Conservation (phyloP, 2,797 vertebrate genomes). For the Ciconia nigra region DNA sequence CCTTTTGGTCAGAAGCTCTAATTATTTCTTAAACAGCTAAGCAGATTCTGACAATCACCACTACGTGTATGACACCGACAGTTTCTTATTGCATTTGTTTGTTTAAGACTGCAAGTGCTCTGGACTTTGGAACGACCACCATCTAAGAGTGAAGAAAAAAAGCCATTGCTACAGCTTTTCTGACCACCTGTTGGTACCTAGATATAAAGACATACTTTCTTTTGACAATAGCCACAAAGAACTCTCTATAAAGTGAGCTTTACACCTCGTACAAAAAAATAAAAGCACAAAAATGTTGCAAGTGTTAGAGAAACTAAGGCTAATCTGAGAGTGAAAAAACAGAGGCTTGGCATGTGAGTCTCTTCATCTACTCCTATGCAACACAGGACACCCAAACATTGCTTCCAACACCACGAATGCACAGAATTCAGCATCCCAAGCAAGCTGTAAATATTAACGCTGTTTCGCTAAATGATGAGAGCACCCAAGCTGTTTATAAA, state of each 20-base stretch:
- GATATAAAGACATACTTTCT: not conserved
- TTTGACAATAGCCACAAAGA: not conserved
- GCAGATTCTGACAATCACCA: no score
- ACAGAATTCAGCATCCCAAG: not conserved
- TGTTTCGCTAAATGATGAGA: fast-evolving
- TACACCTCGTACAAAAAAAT: not conserved
- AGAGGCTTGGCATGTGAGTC: fast-evolving
- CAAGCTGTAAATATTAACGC: fast-evolving
- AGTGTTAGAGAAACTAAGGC: not conserved
- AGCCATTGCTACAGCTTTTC: not conserved
- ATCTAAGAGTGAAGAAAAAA: not conserved
- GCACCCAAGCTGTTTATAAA: fast-evolving
- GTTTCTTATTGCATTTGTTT: no score
- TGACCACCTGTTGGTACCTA: not conserved
- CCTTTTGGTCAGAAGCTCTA: not conserved
- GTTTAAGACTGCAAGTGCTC: not conserved
- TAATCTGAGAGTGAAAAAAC: not conserved
- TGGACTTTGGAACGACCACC: not conserved
- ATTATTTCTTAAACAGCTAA: not conserved
- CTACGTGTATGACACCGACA: fast-evolving
- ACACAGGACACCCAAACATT: not conserved
- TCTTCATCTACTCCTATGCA: fast-evolving
- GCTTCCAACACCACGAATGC: fast-evolving
- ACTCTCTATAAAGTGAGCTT: fast-evolving
- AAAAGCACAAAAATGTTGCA: not conserved